Base-by-base conservation (phyloP, 2,888 invertebrate species). In the Rapana venosa region DNA sequence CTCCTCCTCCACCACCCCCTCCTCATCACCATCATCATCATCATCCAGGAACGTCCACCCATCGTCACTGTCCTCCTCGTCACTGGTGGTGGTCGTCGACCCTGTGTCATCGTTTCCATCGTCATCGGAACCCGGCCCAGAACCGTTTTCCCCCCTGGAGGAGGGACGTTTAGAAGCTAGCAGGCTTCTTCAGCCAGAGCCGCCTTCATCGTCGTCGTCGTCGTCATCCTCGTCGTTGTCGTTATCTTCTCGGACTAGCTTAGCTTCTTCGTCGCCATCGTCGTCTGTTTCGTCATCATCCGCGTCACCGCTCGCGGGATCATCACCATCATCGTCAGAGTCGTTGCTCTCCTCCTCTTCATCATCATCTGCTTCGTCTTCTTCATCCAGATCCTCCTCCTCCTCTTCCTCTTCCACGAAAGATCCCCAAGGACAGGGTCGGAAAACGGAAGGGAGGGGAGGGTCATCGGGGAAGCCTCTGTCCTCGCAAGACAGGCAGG, bases 401-500 rank as follows among this genome's bases (percentile, higher is more conserved):
- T 47, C 47, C 47, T 47, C 47, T 8, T 47, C 47, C 47, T 47
- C 47, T 2, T 47, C 47, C 47, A 2, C 47, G 47, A 47, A 47
- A 47, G 8, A 47, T 47, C 47, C 47, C 47, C 47, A 47, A 8
- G 47, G 47, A 47, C 47, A 47, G 47, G 47, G 47, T 47, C 47
- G 8, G 47, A 47, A 47, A 47, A 47, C 4, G 4, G 47, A 47
- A 47, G 47, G 47, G 47, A 47, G 47, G 47, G 74, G 74, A 35
- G 32, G 22, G 35, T 32, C 79, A 35, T 26, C 22, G 17, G 79
- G 79, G 11, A 4, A 15, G 0, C 26, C 47, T 83, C 47, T 36
- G 83, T 26, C 47, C 47, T 47, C 47, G 8, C 87, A 93, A 91
- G 93, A 93, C 88, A 91, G 92, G 87, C 92, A 93, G 30, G 92